Conservation (phyloP, 2,113 vertebrate genomes). For the Solea solea region DNA sequence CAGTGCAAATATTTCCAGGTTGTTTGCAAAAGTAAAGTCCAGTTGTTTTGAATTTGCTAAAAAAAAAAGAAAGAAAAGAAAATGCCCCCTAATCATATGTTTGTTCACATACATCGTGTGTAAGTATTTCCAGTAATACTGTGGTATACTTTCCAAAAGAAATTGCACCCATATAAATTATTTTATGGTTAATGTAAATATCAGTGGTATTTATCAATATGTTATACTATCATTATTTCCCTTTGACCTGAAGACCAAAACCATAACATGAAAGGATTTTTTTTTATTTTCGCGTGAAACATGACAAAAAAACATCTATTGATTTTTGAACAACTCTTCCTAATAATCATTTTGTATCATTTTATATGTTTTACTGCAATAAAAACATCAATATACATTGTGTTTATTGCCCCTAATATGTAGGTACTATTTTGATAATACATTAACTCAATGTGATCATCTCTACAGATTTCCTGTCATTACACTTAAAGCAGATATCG, state of each 20-base stretch:
- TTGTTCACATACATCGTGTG: too few species aligned
- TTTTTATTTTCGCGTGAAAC: too few species aligned
- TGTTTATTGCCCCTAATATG: not conserved
- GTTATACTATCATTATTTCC: not conserved
- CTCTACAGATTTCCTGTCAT: too few species aligned
- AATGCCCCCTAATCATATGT: too few species aligned
- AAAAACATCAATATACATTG: conserved; percentile 25
- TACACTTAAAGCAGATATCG: too few species aligned
- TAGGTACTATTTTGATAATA: too few species aligned
- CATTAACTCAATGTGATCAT: too few species aligned
- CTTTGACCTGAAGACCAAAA: conserved; percentile 10
- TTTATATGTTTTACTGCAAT: conserved; percentile 56
- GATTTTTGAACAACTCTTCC: conserved; percentile 12
- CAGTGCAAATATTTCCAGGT: too few species aligned
- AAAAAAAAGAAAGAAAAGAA: too few species aligned
- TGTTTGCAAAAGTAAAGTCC: too few species aligned
- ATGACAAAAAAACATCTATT: not conserved
- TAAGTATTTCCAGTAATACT: not conserved
- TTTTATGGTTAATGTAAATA: not conserved
- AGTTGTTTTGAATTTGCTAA: not conserved
- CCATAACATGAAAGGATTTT: not conserved
- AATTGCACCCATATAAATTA: conserved; percentile 7
- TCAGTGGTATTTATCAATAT: conserved; percentile 4
- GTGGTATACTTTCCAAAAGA: conserved; percentile 12
- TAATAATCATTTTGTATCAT: conserved; percentile 37